Conservation (phyloP, 1,140 invertebrate species). For the Cyphomyrmex costatus region DNA sequence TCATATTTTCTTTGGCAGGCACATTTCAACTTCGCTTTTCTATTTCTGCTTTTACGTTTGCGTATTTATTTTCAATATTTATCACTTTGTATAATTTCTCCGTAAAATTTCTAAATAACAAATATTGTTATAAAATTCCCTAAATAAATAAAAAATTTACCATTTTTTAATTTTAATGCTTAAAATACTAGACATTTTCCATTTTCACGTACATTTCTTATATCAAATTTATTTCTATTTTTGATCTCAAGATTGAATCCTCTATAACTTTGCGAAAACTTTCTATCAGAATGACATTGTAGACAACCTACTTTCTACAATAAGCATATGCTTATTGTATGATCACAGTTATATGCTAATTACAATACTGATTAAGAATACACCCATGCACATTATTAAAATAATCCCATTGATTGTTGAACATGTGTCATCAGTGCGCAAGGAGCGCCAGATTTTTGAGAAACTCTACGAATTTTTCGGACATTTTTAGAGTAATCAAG, state of each 20-base stretch:
- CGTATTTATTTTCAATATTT: slow-evolving; percentile 23
- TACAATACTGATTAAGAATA: slow-evolving; percentile 16
- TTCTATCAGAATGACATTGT: background rate
- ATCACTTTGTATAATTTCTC: background rate
- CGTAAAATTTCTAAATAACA: background rate
- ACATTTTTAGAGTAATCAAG: background rate
- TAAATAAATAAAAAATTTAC: background rate
- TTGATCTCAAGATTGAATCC: background rate
- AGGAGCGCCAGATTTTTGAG: background rate
- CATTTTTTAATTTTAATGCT: background rate
- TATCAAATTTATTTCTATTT: slow-evolving; percentile 22
- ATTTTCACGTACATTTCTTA: background rate
- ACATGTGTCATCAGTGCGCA: background rate
- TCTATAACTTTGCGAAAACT: background rate
- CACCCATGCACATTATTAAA: background rate
- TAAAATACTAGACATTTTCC: background rate
- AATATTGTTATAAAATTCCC: background rate
- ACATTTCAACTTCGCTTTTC: slow-evolving; percentile 18
- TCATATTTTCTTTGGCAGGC: slow-evolving; percentile 51
- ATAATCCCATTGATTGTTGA: background rate
- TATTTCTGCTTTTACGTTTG: background rate
- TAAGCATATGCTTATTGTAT: background rate
- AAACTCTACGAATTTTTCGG: background rate
- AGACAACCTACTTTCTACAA: background rate
- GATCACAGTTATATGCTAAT: background rate